Evolutionary conservation across 2,797 vertebrate species (phyloP).

Genomic region (Decapterus maruadsi): DNA sequence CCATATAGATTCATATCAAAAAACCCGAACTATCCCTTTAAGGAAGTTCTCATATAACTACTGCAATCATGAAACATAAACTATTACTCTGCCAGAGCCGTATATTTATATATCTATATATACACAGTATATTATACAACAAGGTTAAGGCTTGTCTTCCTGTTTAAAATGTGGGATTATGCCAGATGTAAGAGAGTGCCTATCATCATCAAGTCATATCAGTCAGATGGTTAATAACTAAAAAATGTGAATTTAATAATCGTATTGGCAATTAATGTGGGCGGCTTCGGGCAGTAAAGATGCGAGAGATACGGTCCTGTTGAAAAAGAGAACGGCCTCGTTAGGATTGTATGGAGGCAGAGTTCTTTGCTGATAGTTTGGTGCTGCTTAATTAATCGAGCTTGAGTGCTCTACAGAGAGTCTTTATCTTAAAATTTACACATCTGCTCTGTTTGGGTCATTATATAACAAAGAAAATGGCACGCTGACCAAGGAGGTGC

Average conservation of each 20-base stretch:
- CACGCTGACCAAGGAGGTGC: background rate
- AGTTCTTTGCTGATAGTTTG: constrained; percentile 46
- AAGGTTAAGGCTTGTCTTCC: background rate
- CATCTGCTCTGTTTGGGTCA: constrained; percentile 29
- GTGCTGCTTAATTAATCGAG: constrained; percentile 56
- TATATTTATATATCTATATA: background rate
- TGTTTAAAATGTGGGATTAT: background rate
- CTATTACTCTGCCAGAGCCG: background rate
- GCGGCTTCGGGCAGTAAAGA: constrained; percentile 27
- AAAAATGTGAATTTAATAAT: constrained; percentile 38
- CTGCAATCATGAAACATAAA: background rate
- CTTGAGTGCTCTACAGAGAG: constrained; percentile 42
- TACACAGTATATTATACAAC: background rate
- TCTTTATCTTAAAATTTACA: constrained; percentile 48
- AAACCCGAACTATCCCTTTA: no score
- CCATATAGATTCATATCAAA: no score
- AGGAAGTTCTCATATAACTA: background rate
- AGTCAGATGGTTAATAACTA: constrained; percentile 18
- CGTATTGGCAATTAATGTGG: constrained; percentile 5
- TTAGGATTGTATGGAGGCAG: constrained; percentile 22
- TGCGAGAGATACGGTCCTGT: constrained; percentile 23
- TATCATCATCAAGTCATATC: background rate
- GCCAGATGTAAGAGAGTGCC: background rate
- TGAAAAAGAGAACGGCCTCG: constrained; percentile 36
- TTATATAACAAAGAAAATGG: constrained; percentile 24